A percentile compares a stretch with the other conserved stretches of the same genome.
Evolutionary conservation across 2,797 vertebrate species (phyloP).

Genomic region (Sparus aurata): DNA sequence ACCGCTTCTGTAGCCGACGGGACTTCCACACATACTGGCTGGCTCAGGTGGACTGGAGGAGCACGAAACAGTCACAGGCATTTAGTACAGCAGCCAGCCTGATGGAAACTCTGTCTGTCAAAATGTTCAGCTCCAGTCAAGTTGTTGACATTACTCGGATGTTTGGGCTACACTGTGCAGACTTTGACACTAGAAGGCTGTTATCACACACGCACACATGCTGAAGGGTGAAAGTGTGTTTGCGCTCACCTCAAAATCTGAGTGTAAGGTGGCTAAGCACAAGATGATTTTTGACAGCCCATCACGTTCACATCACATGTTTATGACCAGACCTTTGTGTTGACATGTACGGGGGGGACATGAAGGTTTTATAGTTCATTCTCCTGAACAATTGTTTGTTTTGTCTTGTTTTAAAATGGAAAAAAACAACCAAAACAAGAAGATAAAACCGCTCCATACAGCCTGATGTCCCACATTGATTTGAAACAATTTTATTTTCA

Average conservation of each 20-base stretch:
- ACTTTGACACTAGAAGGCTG: background rate
- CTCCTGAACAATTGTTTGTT: too few relatives aligned
- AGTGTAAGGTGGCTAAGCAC: background rate
- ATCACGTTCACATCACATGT: too few relatives aligned
- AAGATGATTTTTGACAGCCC: background rate
- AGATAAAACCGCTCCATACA: too few relatives aligned
- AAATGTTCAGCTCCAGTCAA: background rate
- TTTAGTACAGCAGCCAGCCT: background rate
- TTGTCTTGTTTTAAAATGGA: too few relatives aligned
- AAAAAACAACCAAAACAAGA: too few relatives aligned
- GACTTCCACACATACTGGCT: constrained; percentile 93
- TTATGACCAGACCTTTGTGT: too few relatives aligned
- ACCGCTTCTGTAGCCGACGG: constrained; percentile 91
- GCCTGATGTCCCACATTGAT: too few relatives aligned
- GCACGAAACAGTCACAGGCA: constrained; percentile 26
- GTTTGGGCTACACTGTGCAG: background rate
- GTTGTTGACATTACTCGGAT: background rate
- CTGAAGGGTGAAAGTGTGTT: background rate
- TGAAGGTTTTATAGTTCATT: too few relatives aligned
- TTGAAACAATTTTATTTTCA: too few relatives aligned
- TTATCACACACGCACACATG: background rate
- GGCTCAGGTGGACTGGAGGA: constrained; percentile 85
- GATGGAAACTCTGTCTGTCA: background rate
- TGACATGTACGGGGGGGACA: too few relatives aligned
- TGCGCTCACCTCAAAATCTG: background rate